Evolutionary conservation across 2,888 invertebrate genomes (phyloP), one percentile per base, ranked within the genome.

Genomic region (Caenorhabditis afra): DNA sequence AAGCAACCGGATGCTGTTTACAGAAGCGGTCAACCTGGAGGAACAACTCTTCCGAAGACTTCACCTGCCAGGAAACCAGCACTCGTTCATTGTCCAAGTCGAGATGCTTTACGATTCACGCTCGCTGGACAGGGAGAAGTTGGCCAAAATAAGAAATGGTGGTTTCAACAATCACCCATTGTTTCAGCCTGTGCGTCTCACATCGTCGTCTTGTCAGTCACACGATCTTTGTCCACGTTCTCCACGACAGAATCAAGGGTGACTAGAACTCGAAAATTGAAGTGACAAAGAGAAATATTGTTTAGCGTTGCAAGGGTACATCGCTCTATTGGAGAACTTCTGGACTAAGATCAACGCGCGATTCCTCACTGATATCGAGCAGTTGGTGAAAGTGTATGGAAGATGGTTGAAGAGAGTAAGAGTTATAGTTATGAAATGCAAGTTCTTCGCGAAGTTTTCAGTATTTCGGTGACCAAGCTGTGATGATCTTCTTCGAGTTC

Each of bases 191-290:
- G 16, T 47, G 10, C 18, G 16, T n/a, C 18, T 47, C 47, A 18
- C 47, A 47, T 47, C 47, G 47, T 47, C 47, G 16, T 47, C 47
- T 47, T 2, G 18, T 47, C 16, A 18, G 18, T 47, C 47, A 47
- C 47, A 47, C 16, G 47, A 18, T 18, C 16, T 47, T 16, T 47
- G 47, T 47, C 10, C 4, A 47, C 10, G 16, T 47, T 47, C 47
- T 47, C 10, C 8, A 47, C 18, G 47, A 47, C 10, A 47, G 47
- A 47, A 10, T 47, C 4, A 47, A 18, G 16, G 18, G 47, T 47
- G n/a, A 45, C 8, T 45, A 4, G 45, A 18, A 16, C 18, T 5
- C 2, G 3, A 18, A 47, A 29, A 29, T 29, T 5, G 3, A 3
- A 29, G 3, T 18, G 3, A n/a, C 3, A n/a, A 47, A 1, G 3